phyloP scores from a whole-genome alignment of 2,113 vertebrate species.

The Pao palembangensis region DNA sequence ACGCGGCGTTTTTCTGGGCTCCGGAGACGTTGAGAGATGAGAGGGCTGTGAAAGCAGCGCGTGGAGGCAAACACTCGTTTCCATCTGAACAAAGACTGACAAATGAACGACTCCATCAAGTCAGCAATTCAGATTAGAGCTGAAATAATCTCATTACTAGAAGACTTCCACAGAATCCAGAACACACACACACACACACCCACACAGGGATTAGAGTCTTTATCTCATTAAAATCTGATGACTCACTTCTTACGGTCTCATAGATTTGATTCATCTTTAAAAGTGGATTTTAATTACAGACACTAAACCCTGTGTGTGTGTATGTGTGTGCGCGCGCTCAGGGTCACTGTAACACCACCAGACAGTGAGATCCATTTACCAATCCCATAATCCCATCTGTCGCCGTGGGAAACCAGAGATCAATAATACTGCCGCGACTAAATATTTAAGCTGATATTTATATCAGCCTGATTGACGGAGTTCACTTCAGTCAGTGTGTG shows the following conservation, averaged over 20 bases:
- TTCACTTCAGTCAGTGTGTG: neutral
- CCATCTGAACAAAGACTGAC: too few species aligned
- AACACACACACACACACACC: neutral
- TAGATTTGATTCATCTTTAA: slow-evolving; percentile 40
- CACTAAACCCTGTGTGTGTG: slow-evolving; percentile 26
- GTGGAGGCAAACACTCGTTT: neutral
- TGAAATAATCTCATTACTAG: too few species aligned
- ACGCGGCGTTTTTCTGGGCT: neutral
- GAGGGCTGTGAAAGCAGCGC: neutral
- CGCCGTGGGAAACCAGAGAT: slow-evolving; percentile 27
- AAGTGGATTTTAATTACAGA: slow-evolving; percentile 38
- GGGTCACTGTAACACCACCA: slow-evolving; percentile 29
- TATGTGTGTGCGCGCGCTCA: neutral
- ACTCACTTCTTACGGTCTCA: slow-evolving; percentile 14
- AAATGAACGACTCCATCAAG: too few species aligned
- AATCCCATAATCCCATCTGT: slow-evolving; percentile 18
- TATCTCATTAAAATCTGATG: neutral
- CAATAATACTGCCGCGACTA: slow-evolving; percentile 35
- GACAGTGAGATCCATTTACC: slow-evolving; percentile 21
- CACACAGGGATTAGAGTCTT: neutral
- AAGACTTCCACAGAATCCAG: too few species aligned
- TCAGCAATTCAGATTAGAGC: too few species aligned
- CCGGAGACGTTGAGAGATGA: neutral
- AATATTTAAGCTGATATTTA: slow-evolving; percentile 49
- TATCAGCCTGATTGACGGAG: slow-evolving; percentile 36